Conservation (phyloP, 2,888 invertebrate genomes). For the Ochlodes sylvanus region DNA sequence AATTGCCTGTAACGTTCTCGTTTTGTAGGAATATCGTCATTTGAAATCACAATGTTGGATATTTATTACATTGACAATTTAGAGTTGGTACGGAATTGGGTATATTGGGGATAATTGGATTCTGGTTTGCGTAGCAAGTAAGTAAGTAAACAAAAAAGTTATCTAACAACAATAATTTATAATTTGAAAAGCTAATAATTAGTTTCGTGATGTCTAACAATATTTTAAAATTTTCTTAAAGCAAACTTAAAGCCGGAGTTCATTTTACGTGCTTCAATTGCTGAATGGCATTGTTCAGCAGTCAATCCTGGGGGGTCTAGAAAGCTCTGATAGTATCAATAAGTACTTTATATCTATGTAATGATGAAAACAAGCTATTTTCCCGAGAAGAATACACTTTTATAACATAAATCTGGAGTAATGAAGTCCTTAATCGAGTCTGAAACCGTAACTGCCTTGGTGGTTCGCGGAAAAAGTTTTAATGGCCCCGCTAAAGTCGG, state of each 20-base stretch:
- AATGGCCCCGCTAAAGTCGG: conserved; percentile 50
- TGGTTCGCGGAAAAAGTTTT: conserved; percentile 54
- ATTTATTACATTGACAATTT: neutral
- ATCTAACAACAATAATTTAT: too few relatives aligned
- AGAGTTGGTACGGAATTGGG: neutral
- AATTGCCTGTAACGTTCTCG: conserved; percentile 11
- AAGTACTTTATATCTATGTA: neutral
- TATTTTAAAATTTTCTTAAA: too few relatives aligned
- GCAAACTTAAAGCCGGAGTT: too few relatives aligned
- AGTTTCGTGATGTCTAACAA: too few relatives aligned
- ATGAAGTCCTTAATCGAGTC: conserved; percentile 56
- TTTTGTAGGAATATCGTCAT: conserved; percentile 13
- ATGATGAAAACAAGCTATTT: conserved; percentile 12
- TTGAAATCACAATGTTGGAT: conserved; percentile 1
- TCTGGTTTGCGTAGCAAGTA: neutral
- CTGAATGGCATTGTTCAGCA: too few relatives aligned
- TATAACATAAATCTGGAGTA: conserved; percentile 51
- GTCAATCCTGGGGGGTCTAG: too few relatives aligned
- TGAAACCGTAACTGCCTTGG: conserved; percentile 40
- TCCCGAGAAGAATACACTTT: conserved; percentile 37
- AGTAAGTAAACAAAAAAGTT: too few relatives aligned
- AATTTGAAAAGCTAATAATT: too few relatives aligned
- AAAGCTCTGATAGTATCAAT: too few relatives aligned
- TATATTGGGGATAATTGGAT: conserved; percentile 1
- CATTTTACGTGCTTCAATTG: too few relatives aligned